Conservation (phyloP, 2,888 invertebrate genomes). For the Hermaeophaga mercurialis region DNA sequence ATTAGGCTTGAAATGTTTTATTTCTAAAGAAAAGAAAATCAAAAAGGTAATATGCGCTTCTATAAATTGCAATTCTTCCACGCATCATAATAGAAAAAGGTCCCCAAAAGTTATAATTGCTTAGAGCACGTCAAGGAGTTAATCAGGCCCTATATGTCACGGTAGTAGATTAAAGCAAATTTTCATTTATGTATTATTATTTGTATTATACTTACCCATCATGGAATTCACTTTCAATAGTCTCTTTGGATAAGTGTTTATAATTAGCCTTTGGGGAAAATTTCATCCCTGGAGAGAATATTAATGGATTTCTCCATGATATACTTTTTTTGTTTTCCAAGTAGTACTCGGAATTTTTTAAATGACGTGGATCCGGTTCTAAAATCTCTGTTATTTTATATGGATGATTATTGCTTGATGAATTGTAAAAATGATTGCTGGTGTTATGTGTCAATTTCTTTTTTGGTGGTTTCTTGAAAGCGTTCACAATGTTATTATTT, state of each 20-base stretch:
- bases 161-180: neutral
- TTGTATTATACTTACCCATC: constrained; percentile 16
- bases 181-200: neutral
- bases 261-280: constrained; percentile 43
- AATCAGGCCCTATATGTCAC: too few species aligned
- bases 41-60: too few species aligned
- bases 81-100: too few species aligned
- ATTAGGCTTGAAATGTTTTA: too few species aligned
- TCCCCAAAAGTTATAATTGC: too few species aligned
- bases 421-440: constrained; percentile 12
- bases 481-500: neutral
- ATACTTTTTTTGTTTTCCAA: constrained; percentile 37
- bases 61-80: too few species aligned
- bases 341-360: constrained; percentile 2
- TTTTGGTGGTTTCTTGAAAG: constrained; percentile 23
- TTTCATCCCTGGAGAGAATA: constrained; percentile 46
- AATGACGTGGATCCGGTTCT: neutral
- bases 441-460: constrained; percentile 14
- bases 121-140: too few species aligned
- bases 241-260: constrained; percentile 3
- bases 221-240: constrained; percentile 6
- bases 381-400: neutral
- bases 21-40: too few species aligned
- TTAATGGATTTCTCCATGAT: constrained; percentile 52
- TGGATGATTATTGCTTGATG: constrained; percentile 4